Base-by-base conservation (phyloP, 2,797 vertebrate species). In the Arnoldichthys spilopterus region DNA sequence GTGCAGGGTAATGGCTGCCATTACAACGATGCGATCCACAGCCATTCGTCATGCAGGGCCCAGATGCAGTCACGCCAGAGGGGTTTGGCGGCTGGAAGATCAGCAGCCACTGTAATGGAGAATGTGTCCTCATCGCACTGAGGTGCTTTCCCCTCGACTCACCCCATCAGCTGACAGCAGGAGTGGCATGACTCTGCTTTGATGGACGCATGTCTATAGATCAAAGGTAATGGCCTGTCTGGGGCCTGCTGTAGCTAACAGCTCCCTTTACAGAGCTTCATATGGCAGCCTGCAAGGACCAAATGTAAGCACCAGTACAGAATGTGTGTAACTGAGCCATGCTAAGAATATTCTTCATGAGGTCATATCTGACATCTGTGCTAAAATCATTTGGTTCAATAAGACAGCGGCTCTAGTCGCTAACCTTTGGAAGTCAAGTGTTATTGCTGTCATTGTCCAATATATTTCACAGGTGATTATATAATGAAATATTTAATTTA, bases 11-110 rank as follows among this genome's bases (percentile, higher is more conserved):
- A 86, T 81, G 80, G 58, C 61, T 47, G 58, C 73, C 56, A 80
- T 80, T 74, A 84, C 63, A 63, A 82, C 49, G 15, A 63, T n/a
- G 34, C 13, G 16, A 28, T 71, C 22, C 56, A 49, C 32, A 59
- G 54, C 8, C 71, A 80, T 86, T 28, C 45, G 40, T 87, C 82
- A 85, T 78, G 34, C 61, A 37, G 54, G 37, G 40, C 5, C 32
- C 58, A 66, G 53, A 82, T 34, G 53, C 37, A 4, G 28, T 11
- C 13, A 32, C 7, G 61, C 61, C 37, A 18, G 61, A 72, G 69
- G 76, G n/a, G 51, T 18, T n/a, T 37, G 56, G 58, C 15, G 8
- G 20, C 30, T n/a, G 12, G 22, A 47, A 73, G 53, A 72, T 69
- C 74, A 73, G 69, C 34, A 64, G 72, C 71, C 24, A 16, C 56